Percentiles rank a stretch among this genome's conserved stretches.
Evolutionary conservation across 2,797 vertebrate species (phyloP).

Genomic region (Typhlichthys eigenmanni): DNA sequence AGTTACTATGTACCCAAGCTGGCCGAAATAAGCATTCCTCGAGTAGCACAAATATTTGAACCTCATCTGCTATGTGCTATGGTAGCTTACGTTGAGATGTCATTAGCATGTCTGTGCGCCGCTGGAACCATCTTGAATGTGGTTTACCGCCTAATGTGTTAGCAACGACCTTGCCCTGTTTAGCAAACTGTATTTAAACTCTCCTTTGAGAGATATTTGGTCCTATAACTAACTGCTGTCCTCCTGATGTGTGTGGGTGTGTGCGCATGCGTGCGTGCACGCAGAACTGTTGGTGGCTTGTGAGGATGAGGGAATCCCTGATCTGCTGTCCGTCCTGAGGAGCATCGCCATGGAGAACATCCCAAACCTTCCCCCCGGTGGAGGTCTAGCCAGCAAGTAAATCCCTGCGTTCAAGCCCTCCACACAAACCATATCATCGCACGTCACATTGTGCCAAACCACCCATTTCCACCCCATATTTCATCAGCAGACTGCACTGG

Average conservation of each 20-base stretch:
- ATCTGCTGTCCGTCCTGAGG: conserved; percentile 95
- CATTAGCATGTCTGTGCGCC: conserved; percentile 9
- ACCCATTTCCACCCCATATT: no score
- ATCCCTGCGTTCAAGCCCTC: conserved; percentile 41
- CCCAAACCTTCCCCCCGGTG: conserved; percentile 96
- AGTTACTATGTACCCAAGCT: conserved; percentile 27
- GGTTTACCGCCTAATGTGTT: not conserved
- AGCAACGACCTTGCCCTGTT: not conserved
- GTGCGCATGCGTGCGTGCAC: not conserved
- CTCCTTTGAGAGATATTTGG: conserved; percentile 4
- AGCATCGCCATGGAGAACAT: conserved; percentile 94
- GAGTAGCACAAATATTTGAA: conserved; percentile 44
- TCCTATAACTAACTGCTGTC: not conserved
- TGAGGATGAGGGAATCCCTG: conserved; percentile 91
- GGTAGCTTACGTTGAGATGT: conserved; percentile 4
- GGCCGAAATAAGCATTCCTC: conserved; percentile 49
- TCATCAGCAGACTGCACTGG: no score
- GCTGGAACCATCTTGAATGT: not conserved
- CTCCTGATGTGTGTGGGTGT: conserved; percentile 12
- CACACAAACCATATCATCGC: not conserved
- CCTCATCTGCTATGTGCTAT: conserved; percentile 13
- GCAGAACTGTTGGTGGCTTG: conserved; percentile 92
- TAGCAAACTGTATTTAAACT: not conserved
- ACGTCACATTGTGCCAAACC: not conserved
- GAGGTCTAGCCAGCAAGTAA: conserved; percentile 99